Evolutionary conservation across 2,113 vertebrate species (phyloP), one percentile per base, ranked within the genome.

Genomic region (Microcebus griseorufus): DNA sequence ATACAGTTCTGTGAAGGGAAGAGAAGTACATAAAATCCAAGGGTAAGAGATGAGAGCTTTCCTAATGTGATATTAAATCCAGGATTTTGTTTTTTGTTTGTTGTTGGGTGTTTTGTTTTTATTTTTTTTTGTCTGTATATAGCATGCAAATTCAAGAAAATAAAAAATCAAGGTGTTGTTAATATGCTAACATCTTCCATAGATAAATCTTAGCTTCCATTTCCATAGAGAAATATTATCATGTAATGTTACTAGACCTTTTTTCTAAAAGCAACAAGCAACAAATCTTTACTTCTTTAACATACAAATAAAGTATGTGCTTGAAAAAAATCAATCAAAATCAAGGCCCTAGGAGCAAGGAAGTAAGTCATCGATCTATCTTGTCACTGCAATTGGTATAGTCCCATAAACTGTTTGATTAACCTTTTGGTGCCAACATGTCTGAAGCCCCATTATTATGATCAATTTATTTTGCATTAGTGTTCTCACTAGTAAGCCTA

Each of bases 391-490:
- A 6, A 62, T n/a, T 1, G 10, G 25, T 18, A 8, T 0, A 48
- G 11, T 53, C 16, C 16, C 55, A 81, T 60, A 62, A 88, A 55
- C 39, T 76, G n/a, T 89, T 89, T 84, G 45, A 93, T 88, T 90
- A 69, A 92, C 39, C 79, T 83, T 81, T 86, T 62, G 60, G 45
- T 0, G 4, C 82, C 60, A 67, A 22, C 0, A 62, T 45, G 23
- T 90, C 84, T 65, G 37, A 88, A 37, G 48, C 9, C 20, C 14
- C 32, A 58, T 80, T 34, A 60, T 82, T 29, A 92, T n/a, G 80
- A 89, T 84, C 86, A 83, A 88, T 93, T 75, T 67, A 76, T 83
- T 90, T 87, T 84, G 13, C n/a, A 88, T 53, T 82, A 70, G 27
- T 16, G 6, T 55, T 90, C 73, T n/a, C 16, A 58, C 12, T 22